A percentile compares a stretch with the other conserved stretches of the same genome.
phyloP scores from a whole-genome alignment of 2,888 invertebrate genomes.

The Onchidella celtica region DNA sequence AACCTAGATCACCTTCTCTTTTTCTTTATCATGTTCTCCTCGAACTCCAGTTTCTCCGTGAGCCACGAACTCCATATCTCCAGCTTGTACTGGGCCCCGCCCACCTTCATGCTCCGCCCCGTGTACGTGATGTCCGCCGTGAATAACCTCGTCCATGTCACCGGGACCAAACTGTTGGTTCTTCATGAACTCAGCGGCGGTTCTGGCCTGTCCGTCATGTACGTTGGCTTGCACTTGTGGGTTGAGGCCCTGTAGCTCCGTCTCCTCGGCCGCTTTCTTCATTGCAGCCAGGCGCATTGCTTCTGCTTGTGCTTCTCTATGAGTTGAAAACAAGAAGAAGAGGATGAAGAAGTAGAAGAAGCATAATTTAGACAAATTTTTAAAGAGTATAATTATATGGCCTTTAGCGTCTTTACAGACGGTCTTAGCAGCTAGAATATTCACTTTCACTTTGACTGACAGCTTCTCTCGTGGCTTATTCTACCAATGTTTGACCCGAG shows the following conservation, averaged over 20 bases:
- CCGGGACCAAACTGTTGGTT: constrained; percentile 6
- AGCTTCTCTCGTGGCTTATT: no score
- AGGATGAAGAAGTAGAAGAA: no score
- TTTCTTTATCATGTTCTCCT: not conserved
- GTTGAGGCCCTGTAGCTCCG: not conserved
- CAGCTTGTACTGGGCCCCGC: not conserved
- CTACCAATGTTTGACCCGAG: no score
- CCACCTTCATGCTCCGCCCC: not conserved
- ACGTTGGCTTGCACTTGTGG: constrained; percentile 20
- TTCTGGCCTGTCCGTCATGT: constrained; percentile 15
- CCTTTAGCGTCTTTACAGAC: no score
- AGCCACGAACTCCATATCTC: constrained; percentile 8
- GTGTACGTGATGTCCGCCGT: constrained; percentile 39
- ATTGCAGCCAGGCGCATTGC: not conserved
- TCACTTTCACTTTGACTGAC: no score
- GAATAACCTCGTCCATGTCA: constrained; percentile 21
- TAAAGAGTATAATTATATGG: no score
- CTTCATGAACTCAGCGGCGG: constrained; percentile 39
- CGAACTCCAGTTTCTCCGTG: constrained; percentile 23
- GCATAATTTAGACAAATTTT: no score
- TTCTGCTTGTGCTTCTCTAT: not conserved
- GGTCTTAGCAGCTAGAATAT: no score
- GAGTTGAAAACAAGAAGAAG: not conserved
- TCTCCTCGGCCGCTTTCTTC: not conserved
- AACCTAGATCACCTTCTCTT: not conserved